A percentile compares a stretch with the other conserved stretches of the same genome.
These are phyloP conservation scores for Hirtodrosophila histrioides DNA, from an alignment of 2,888 invertebrate genomes.

Conservation along the genomic window DNA sequence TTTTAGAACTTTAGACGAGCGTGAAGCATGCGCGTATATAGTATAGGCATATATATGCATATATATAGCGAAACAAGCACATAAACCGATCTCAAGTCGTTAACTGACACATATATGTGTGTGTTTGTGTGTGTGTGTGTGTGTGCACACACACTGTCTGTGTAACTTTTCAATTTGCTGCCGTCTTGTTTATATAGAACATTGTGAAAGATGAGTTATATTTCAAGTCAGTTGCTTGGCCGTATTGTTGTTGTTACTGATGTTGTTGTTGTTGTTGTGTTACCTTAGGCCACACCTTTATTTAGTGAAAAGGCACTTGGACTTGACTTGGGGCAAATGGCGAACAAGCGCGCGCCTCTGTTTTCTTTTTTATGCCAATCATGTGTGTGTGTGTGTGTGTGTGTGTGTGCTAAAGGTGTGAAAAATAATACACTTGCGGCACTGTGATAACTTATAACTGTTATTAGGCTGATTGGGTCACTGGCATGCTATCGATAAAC, in stretches of 20 bases:
- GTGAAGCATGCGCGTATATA: slow-evolving; percentile 51
- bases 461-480: slow-evolving; percentile 32
- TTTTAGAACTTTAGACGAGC: slow-evolving; percentile 75
- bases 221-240: slow-evolving; percentile 27
- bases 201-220: slow-evolving; percentile 38
- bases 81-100: slow-evolving; percentile 25
- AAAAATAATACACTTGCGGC: slow-evolving; percentile 45
- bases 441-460: slow-evolving; percentile 22
- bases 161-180: slow-evolving; percentile 60
- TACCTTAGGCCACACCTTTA: slow-evolving; percentile 74
- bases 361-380: slow-evolving; percentile 53
- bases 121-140: slow-evolving; percentile 7
- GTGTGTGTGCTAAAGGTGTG: slow-evolving; percentile 44
- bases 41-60: slow-evolving; percentile 5
- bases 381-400: slow-evolving; percentile 19
- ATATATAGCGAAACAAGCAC: slow-evolving; percentile 1
- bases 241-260: slow-evolving; percentile 1
- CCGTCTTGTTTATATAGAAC: slow-evolving; percentile 67
- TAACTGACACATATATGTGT: neutral
- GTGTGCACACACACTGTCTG: slow-evolving; percentile 28
- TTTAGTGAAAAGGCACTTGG: slow-evolving; percentile 62
- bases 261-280: slow-evolving; percentile 23
- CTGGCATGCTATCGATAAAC: slow-evolving; percentile 16
- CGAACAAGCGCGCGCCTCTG: slow-evolving; percentile 58
- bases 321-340: slow-evolving; percentile 48